Conservation (phyloP, 2,113 vertebrate species). For the Rhinopomastus cyanomelas region DNA sequence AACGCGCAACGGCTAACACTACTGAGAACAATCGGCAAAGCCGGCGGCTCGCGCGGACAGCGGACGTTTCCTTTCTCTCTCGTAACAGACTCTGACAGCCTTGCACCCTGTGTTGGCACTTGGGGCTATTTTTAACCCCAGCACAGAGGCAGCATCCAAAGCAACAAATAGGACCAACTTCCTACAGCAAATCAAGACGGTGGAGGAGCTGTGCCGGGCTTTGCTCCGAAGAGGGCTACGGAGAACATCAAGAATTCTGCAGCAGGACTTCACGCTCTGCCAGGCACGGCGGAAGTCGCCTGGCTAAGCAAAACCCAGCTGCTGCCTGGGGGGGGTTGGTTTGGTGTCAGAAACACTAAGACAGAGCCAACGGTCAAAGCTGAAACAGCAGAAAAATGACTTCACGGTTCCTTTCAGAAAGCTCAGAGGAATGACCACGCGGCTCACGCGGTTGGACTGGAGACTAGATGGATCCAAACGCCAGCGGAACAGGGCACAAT, state of each 20-base stretch:
- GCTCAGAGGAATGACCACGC: not conserved
- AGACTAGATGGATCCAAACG: not conserved
- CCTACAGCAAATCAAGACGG: not conserved
- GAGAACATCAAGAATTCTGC: not conserved
- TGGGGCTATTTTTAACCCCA: conserved; percentile 14
- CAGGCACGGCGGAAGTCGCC: not conserved
- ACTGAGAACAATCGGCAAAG: not conserved
- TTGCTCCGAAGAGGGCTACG: not conserved
- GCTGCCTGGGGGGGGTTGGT: not conserved
- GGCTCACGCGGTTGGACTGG: not conserved
- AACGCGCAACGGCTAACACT: conserved; percentile 7
- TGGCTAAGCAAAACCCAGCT: conserved; percentile 7
- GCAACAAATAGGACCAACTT: not conserved
- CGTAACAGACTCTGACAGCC: conserved; percentile 11
- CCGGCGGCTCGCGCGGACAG: not conserved
- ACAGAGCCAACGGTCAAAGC: not conserved
- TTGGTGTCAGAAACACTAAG: not conserved
- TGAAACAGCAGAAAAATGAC: not conserved
- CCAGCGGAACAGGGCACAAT: not conserved
- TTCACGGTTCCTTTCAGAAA: not conserved
- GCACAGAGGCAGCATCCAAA: not conserved
- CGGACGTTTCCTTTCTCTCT: not conserved
- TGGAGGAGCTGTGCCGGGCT: not conserved
- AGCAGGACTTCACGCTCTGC: not conserved
- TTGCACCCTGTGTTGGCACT: not conserved